Percentiles rank a stretch among this genome's conserved stretches.
phyloP scores from a whole-genome alignment of 2,888 invertebrate species.

The Stratiomys singularior region DNA sequence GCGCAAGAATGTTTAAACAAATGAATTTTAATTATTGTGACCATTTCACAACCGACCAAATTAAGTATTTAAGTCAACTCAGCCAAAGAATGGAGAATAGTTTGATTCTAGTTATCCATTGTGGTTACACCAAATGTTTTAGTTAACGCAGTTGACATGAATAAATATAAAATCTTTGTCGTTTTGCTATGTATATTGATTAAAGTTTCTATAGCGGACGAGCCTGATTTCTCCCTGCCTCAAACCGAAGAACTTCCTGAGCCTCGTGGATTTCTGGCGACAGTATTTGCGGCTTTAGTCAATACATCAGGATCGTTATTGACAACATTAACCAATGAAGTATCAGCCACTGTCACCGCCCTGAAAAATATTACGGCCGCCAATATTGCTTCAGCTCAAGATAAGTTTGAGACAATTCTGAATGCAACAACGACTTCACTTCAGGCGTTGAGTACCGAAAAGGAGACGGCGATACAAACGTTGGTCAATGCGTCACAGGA shows the following conservation, averaged over 20 bases:
- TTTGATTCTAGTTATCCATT: too few relatives aligned
- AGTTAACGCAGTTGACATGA: slow-evolving; percentile 9
- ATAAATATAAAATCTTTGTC: slow-evolving; percentile 15
- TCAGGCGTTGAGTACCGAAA: not conserved
- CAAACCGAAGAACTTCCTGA: not conserved
- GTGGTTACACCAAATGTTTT: too few relatives aligned
- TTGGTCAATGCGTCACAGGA: slow-evolving; percentile 13
- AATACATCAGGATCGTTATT: slow-evolving; percentile 33
- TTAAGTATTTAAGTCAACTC: too few relatives aligned
- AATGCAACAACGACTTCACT: slow-evolving; percentile 25
- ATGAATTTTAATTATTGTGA: too few relatives aligned
- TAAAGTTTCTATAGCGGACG: slow-evolving; percentile 1
- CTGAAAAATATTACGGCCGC: slow-evolving; percentile 13
- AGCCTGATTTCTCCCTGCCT: not conserved
- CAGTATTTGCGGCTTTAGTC: slow-evolving; percentile 30
- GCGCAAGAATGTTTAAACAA: too few relatives aligned
- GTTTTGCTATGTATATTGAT: slow-evolving; percentile 7
- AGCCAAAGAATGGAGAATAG: too few relatives aligned
- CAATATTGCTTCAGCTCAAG: slow-evolving; percentile 5
- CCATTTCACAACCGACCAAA: too few relatives aligned
- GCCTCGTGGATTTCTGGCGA: slow-evolving; percentile 2
- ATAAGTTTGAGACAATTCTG: slow-evolving; percentile 4
- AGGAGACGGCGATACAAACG: slow-evolving; percentile 25
- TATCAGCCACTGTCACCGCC: not conserved
- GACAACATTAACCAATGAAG: slow-evolving; percentile 17